Conservation (phyloP, 1,140 invertebrate genomes). For the Harlomillsia oculata region DNA sequence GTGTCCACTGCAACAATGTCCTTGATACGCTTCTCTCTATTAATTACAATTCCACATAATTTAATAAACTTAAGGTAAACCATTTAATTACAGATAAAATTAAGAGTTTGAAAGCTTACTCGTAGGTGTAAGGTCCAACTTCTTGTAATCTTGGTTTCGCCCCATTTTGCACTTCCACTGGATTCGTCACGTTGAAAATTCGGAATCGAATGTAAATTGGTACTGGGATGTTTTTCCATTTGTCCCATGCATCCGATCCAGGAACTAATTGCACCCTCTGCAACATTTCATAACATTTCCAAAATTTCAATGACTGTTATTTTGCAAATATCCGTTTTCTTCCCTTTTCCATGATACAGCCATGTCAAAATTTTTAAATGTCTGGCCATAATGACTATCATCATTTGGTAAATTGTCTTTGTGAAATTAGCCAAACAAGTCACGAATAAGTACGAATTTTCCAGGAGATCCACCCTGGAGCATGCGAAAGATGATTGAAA, state of each 20-base stretch:
- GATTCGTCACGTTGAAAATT: slow-evolving; percentile 76
- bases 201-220: slow-evolving; percentile 67
- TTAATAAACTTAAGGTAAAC: neutral
- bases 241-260: slow-evolving; percentile 26
- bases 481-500: too few species aligned
- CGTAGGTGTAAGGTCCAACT: slow-evolving; percentile 48
- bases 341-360: too few species aligned
- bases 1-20: neutral
- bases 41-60: neutral
- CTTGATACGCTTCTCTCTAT: slow-evolving; percentile 16
- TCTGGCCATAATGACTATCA: too few species aligned
- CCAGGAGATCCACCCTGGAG: too few species aligned
- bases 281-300: neutral
- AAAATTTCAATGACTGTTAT: neutral
- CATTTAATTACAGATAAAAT: neutral
- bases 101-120: slow-evolving; percentile 37
- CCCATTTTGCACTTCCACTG: slow-evolving; percentile 59
- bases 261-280: slow-evolving; percentile 19
- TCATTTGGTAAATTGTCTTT: too few species aligned
- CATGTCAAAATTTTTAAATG: too few species aligned
- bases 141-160: slow-evolving; percentile 45
- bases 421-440: too few species aligned
- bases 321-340: neutral
- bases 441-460: too few species aligned
- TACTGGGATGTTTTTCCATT: slow-evolving; percentile 38